Conservation (phyloP, 2,888 invertebrate species). For the Caenorhabditis doughertyi region DNA sequence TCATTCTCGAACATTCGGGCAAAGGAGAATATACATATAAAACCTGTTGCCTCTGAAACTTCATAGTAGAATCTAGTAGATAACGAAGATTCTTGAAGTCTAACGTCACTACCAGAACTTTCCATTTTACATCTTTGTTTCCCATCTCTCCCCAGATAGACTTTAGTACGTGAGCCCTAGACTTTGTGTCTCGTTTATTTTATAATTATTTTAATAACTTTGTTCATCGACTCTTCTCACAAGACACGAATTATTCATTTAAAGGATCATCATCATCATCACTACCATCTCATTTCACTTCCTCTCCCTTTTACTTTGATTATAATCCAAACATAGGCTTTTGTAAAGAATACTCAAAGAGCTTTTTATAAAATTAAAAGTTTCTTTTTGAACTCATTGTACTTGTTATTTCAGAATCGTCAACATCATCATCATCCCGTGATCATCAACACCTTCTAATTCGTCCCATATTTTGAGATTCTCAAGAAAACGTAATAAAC, state of each 20-base stretch:
- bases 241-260: neutral
- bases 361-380: slow-evolving; percentile 19
- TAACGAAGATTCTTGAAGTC: too few species aligned
- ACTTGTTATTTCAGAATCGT: slow-evolving; percentile 24
- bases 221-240: slow-evolving; percentile 33
- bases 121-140: neutral
- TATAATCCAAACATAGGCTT: slow-evolving; percentile 49
- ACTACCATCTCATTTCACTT: neutral
- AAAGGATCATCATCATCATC: slow-evolving; percentile 8
- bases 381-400: neutral
- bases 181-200: neutral
- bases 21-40: too few species aligned
- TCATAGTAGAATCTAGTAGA: too few species aligned
- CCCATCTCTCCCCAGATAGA: slow-evolving; percentile 3
- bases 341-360: slow-evolving; percentile 3
- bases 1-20: too few species aligned
- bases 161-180: neutral
- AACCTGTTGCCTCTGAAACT: too few species aligned
- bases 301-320: slow-evolving; percentile 20
- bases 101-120: neutral
- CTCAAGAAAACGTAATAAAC: slow-evolving; percentile 12
- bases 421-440: slow-evolving; percentile 12
- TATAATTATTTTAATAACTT: slow-evolving; percentile 56
- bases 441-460: neutral
- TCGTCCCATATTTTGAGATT: neutral